phyloP scores from a whole-genome alignment of 92 coral and sea anemone genomes.

The Plumapathes pennacea region DNA sequence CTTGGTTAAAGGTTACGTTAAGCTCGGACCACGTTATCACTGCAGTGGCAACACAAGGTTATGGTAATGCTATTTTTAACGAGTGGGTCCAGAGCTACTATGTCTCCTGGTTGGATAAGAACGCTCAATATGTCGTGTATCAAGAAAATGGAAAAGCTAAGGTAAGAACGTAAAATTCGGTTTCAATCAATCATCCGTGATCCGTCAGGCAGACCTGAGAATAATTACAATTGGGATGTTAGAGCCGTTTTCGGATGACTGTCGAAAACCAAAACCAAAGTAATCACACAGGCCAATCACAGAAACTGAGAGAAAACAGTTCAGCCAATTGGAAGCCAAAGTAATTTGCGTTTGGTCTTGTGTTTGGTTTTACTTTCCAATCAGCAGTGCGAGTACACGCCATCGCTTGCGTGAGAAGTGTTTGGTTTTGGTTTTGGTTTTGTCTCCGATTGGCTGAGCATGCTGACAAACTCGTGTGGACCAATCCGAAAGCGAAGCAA shows the following conservation, averaged over 20 bases:
- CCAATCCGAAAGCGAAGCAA: too few species aligned
- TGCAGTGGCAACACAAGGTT: constrained; percentile 69
- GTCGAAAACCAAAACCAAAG: background rate
- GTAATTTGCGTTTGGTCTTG: too few species aligned
- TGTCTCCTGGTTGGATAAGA: constrained; percentile 52
- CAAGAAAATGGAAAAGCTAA: constrained; percentile 57
- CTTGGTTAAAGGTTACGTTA: constrained; percentile 62
- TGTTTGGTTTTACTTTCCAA: too few species aligned
- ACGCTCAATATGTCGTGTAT: constrained; percentile 41
- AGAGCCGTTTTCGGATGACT: background rate
- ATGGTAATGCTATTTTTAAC: constrained; percentile 51
- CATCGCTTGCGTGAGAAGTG: too few species aligned
- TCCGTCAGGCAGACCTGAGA: background rate
- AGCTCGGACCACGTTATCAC: constrained; percentile 41
- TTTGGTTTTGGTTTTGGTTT: too few species aligned
- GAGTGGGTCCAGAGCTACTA: constrained; percentile 69
- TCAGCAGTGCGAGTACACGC: too few species aligned
- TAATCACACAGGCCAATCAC: too few species aligned
- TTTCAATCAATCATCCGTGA: background rate
- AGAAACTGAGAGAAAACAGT: too few species aligned
- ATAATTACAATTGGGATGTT: background rate
- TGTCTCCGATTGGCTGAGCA: too few species aligned
- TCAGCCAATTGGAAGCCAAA: too few species aligned
- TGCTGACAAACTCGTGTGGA: too few species aligned
- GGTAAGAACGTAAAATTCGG: constrained; percentile 13